A percentile compares a stretch with the other conserved stretches of the same genome.
Evolutionary conservation across 2,797 vertebrate species (phyloP).

Genomic region (Phataginus tetradactyla): DNA sequence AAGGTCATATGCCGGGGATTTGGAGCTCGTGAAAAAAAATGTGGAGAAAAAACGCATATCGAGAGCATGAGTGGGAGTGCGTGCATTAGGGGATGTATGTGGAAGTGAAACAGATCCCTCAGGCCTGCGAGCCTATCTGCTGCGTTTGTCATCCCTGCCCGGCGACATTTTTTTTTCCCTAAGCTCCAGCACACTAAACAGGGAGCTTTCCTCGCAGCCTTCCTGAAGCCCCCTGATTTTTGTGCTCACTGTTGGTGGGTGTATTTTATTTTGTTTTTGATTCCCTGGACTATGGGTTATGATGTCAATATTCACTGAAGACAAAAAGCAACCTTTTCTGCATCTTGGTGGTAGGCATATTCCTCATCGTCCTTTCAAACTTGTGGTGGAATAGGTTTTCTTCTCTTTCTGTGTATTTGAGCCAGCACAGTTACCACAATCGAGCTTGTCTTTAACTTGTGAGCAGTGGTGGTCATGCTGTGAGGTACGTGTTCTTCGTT

Average conservation of each 20-base stretch:
- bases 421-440: constrained; percentile 52
- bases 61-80: constrained; percentile 89
- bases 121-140: constrained; percentile 91
- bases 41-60: constrained; percentile 82
- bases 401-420: constrained; percentile 71
- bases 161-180: constrained; percentile 87
- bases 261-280: constrained; percentile 81
- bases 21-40: constrained; percentile 89
- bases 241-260: constrained; percentile 86
- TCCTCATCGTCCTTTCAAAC: constrained; percentile 81
- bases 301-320: constrained; percentile 85
- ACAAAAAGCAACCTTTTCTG: constrained; percentile 85
- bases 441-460: constrained; percentile 82
- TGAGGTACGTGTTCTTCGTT: constrained; percentile 74
- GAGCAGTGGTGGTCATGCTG: constrained; percentile 75
- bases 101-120: constrained; percentile 91
- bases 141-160: constrained; percentile 90
- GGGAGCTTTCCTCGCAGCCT: constrained; percentile 85
- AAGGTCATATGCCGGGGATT: constrained; percentile 99
- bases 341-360: constrained; percentile 83
- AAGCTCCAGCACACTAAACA: constrained; percentile 87
- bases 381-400: constrained; percentile 80
- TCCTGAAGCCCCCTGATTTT: constrained; percentile 81
- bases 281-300: constrained; percentile 85
- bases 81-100: constrained; percentile 90